These are phyloP conservation scores for Macropodus opercularis DNA, from an alignment of 2,797 vertebrate genomes.

Conservation along the genomic window DNA sequence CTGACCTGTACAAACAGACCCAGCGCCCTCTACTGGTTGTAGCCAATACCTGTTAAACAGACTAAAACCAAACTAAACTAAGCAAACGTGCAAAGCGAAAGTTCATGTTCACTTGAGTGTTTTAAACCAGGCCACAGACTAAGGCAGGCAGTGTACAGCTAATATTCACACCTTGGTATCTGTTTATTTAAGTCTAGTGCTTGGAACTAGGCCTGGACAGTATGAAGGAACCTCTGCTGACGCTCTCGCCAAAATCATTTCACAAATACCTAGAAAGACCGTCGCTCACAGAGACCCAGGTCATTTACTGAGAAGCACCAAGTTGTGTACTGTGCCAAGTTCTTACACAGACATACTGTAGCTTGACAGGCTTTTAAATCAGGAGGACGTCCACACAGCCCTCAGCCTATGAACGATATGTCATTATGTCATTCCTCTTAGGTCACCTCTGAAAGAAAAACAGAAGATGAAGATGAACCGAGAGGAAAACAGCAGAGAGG, in stretches of 20 bases:
- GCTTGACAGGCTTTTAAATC: constrained; percentile 30
- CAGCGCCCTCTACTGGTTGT: no score
- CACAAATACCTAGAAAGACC: background rate
- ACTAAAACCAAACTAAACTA: no score
- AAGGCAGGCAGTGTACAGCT: no score
- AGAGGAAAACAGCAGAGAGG: background rate
- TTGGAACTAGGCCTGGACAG: no score
- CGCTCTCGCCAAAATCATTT: background rate
- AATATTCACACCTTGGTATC: no score
- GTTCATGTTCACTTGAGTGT: no score
- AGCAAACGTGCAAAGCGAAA: no score
- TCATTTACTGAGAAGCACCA: constrained; percentile 24
- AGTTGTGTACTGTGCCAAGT: constrained; percentile 15
- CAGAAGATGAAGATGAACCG: constrained; percentile 1
- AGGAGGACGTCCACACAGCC: background rate
- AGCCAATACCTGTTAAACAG: no score
- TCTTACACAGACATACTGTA: background rate
- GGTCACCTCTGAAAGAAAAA: background rate
- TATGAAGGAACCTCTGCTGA: no score
- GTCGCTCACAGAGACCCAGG: background rate
- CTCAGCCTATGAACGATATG: constrained; percentile 7
- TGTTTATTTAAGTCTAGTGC: no score
- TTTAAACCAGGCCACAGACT: no score
- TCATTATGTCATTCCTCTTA: constrained; percentile 1
- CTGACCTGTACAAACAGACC: no score